Percentiles rank a stretch among this genome's conserved stretches.
Evolutionary conservation across 2,113 vertebrate species (phyloP).

Genomic region (Silurus glanis): DNA sequence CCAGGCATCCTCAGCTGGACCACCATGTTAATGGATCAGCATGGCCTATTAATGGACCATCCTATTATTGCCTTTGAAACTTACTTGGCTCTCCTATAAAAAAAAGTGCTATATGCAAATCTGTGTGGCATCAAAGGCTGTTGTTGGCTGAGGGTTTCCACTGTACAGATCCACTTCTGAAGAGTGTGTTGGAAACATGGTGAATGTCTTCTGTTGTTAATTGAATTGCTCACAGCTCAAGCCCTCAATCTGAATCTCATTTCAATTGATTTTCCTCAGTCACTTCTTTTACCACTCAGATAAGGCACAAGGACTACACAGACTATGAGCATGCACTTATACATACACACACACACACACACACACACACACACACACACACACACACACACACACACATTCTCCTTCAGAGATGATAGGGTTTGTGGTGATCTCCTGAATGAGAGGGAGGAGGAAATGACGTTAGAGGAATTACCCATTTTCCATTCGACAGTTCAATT

Average conservation of each 20-base stretch:
- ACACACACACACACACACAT: slow-evolving; percentile 4
- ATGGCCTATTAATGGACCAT: not conserved
- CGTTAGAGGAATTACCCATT: not conserved
- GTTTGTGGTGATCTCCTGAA: slow-evolving; percentile 12
- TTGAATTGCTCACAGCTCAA: slow-evolving; percentile 37
- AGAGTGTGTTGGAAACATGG: not conserved
- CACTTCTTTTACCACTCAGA: not conserved
- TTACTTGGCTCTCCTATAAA: not conserved
- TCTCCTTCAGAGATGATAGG: not conserved
- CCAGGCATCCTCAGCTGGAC: not conserved
- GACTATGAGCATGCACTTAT: slow-evolving; percentile 2
- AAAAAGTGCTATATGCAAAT: not conserved
- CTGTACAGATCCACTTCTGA: slow-evolving; percentile 20
- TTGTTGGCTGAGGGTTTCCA: not conserved
- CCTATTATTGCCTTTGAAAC: not conserved
- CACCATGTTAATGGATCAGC: not conserved
- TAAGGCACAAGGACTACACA: slow-evolving; percentile 21
- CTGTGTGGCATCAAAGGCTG: not conserved
- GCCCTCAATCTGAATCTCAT: slow-evolving; percentile 36
- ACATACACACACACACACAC: slow-evolving; percentile 17
- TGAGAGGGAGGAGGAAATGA: not conserved
- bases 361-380: slow-evolving; percentile 15
- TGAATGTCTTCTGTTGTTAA: slow-evolving; percentile 32
- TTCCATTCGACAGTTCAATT: not conserved
- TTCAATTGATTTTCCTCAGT: slow-evolving; percentile 33